These are phyloP conservation scores for Dicycla oo DNA, from an alignment of 2,888 invertebrate genomes.

Conservation along the genomic window DNA sequence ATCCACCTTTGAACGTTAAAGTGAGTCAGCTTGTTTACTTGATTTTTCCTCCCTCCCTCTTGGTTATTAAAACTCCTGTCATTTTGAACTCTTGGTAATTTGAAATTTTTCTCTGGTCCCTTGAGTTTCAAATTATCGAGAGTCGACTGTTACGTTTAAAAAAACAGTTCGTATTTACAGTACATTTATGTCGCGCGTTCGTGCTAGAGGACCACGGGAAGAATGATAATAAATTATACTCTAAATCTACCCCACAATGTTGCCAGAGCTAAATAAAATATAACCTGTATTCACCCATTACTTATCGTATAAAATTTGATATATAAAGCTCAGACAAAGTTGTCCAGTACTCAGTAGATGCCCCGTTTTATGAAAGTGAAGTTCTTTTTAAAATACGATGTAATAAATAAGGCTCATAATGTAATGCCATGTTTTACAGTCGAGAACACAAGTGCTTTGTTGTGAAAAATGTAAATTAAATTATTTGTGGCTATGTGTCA, in stretches of 20 bases:
- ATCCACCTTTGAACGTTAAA: no score
- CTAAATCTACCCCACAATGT: conserved; percentile 26
- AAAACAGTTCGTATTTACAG: not conserved
- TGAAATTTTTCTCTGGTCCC: no score
- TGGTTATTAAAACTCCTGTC: no score
- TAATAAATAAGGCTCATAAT: conserved; percentile 61
- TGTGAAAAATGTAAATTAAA: conserved; percentile 29
- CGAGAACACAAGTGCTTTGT: conserved; percentile 43
- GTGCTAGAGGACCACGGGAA: no score
- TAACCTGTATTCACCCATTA: conserved; percentile 23
- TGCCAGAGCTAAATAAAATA: conserved; percentile 39
- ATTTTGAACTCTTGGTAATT: no score
- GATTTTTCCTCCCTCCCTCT: no score
- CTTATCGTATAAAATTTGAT: conserved; percentile 41
- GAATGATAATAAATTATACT: conserved; percentile 7
- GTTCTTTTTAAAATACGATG: conserved; percentile 61
- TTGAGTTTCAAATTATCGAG: no score
- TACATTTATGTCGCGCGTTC: not conserved
- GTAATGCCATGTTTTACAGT: conserved; percentile 54
- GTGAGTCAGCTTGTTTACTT: no score
- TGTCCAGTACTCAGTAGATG: conserved; percentile 47
- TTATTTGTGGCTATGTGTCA: conserved; percentile 31
- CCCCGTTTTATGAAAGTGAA: conserved; percentile 55
- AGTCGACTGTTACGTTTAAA: no score
- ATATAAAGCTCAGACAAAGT: conserved; percentile 37